Base-by-base conservation (phyloP, 2,113 vertebrate species). In the Scortum barcoo region DNA sequence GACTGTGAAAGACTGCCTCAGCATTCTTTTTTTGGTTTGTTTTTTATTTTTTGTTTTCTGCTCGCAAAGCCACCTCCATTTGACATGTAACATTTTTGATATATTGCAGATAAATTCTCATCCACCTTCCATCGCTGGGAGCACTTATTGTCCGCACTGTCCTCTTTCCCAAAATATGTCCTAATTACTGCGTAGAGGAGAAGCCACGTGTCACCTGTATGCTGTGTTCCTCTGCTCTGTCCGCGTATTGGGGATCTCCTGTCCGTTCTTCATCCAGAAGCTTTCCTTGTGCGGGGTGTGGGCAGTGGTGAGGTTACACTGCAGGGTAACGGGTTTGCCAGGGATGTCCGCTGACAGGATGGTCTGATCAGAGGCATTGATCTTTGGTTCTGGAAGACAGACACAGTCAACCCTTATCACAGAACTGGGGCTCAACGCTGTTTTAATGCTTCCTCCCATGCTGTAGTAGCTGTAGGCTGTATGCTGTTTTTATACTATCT, bases 251-350 rank as follows among this genome's bases (percentile, higher is more conserved):
- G 90, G 22, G 84, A 99, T 95, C 92, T 99, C 97, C 60, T 92
- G 88, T 26, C 97, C 97, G 1, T 99, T 99, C 95, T 97, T 99
- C 95, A 97, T 96, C 98, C 98, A 99, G 93, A 97, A 97, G 91
- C 97, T 99, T 87, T 95, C 89, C 42, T 83, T 81, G 85, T 97
- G 96, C 3, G 93, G 83, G 50, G 94, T 96, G 90, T 97, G 95
- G 81, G 94, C 96, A 44, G 95, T 95, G 48, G 97, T 98, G 74
- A 99, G 97, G 96, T 98, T 98, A 91, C 98, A 99, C 89, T 96
- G 95, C 88, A 99, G 90, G 24, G 86, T 95, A 81, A 98, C 85
- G 0, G 96, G 86, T 6, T 82, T 68, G 6, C 48, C 67, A 16
- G 88, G 14, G 65, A 76, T 60, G 24, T 94, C 93, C 13, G 86